Evolutionary conservation across 2,797 vertebrate genomes (phyloP).

Genomic region (Novumbra hubbsi): DNA sequence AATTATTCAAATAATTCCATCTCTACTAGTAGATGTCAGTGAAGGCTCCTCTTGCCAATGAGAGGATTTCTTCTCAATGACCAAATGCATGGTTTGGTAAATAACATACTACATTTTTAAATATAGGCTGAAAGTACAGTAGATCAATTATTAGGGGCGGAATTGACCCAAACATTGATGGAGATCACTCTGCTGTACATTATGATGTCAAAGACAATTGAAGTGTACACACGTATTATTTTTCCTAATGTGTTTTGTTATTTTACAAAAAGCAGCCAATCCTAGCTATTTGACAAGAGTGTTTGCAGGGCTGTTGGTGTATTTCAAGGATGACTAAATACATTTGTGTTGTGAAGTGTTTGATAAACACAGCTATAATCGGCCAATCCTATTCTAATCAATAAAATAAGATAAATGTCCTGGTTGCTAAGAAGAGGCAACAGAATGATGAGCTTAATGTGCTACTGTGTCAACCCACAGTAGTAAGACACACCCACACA

Average conservation of each 20-base stretch:
- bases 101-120: not conserved
- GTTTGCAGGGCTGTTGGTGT: not conserved
- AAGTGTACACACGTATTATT: not conserved
- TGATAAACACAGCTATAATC: not conserved
- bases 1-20: not conserved
- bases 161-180: not conserved
- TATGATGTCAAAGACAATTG: too few species aligned
- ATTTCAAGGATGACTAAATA: slow-evolving; percentile 9
- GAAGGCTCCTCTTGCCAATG: not conserved
- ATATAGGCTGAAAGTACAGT: not conserved
- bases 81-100: not conserved
- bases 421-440: not conserved
- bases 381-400: not conserved
- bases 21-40: not conserved
- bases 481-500: not conserved
- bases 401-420: not conserved
- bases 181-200: too few species aligned
- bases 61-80: not conserved
- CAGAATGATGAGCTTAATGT: not conserved
- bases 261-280: not conserved
- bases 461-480: not conserved
- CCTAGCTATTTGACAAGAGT: not conserved
- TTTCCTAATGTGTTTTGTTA: not conserved
- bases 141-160: not conserved
- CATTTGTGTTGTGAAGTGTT: not conserved